Base-by-base conservation (phyloP, 2,113 vertebrate genomes). In the Cygnus atratus region DNA sequence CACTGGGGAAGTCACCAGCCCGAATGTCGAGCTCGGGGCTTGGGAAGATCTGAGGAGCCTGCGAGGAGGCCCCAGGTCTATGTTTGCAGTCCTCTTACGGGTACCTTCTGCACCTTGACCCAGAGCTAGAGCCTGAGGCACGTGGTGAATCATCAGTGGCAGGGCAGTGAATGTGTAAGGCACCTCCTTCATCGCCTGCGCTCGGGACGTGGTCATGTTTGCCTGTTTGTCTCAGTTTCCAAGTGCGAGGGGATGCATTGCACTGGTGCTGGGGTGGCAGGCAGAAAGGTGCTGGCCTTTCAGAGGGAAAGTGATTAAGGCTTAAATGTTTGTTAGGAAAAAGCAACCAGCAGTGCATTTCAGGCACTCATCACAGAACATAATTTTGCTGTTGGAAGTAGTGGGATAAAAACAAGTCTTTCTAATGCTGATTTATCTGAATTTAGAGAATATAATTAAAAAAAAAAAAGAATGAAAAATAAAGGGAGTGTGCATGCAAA, bases 311-410 rank as follows among this genome's bases (percentile, higher is more conserved):
- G 79, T 77, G 92, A 93, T 92, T 87, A 95, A 91, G 88, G 67
- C 90, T 96, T 96, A 83, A 93, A 3, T 86, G 77, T 95, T 90
- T 95, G 78, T 90, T 90, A 91, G 84, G 89, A 84, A 96, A 93
- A 96, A 92, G 93, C 92, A 92, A 84, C 77, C 87, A 95, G 86
- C 91, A 82, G 95, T 89, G 71, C 78, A 91, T 93, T 97, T 93
- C 88, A 87, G 76, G 88, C 74, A 63, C 59, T 92, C 90, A 73
- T 83, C 93, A 66, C 58, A 29, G 84, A 73, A 66, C 74, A 35
- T 54, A 88, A 93, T 92, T 95, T 96, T 95, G 73, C 84, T 82
- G 41, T 84, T 89, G 88, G 91, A 95, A 93, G 81, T 93, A 58
- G 50, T n/a, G 29, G 63, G 63, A 95, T 95, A 90, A 41, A 92